Conservation (phyloP, 2,888 invertebrate genomes). For the Ganaspis brasiliensis region DNA sequence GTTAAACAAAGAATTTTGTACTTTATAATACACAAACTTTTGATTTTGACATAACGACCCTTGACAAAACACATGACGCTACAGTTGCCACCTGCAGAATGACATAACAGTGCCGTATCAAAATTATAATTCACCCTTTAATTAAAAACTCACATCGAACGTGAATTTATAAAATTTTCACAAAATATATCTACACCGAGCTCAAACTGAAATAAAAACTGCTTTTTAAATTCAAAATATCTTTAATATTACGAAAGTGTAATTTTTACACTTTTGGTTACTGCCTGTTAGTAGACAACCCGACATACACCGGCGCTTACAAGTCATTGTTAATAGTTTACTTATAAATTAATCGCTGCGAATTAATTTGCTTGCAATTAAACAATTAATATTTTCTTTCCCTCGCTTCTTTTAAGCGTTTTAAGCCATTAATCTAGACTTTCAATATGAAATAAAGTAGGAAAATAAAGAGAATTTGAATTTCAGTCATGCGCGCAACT, state of each 20-base stretch:
- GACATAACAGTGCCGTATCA: constrained; percentile 24
- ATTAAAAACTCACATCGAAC: background rate
- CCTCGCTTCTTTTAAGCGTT: too few species aligned
- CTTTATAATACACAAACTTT: background rate
- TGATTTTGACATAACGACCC: constrained; percentile 34
- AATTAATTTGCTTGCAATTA: background rate
- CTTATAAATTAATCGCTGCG: background rate
- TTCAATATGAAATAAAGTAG: background rate
- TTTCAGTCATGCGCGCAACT: background rate
- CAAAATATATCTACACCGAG: too few species aligned
- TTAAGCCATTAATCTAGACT: too few species aligned
- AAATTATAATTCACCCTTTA: background rate
- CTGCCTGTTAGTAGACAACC: background rate
- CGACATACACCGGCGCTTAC: background rate
- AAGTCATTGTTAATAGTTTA: too few species aligned
- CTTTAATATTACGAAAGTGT: too few species aligned
- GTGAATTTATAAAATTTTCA: background rate
- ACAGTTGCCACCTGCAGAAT: constrained; percentile 4
- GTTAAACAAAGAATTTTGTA: constrained; percentile 1
- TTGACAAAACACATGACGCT: background rate
- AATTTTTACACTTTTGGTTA: too few species aligned
- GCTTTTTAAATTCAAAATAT: too few species aligned
- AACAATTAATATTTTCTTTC: background rate
- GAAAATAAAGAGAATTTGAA: background rate
- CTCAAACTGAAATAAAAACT: too few species aligned